A percentile compares a stretch with the other conserved stretches of the same genome.
Evolutionary conservation across 2,888 invertebrate genomes (phyloP).

Genomic region (Tubiluchus corallicola): DNA sequence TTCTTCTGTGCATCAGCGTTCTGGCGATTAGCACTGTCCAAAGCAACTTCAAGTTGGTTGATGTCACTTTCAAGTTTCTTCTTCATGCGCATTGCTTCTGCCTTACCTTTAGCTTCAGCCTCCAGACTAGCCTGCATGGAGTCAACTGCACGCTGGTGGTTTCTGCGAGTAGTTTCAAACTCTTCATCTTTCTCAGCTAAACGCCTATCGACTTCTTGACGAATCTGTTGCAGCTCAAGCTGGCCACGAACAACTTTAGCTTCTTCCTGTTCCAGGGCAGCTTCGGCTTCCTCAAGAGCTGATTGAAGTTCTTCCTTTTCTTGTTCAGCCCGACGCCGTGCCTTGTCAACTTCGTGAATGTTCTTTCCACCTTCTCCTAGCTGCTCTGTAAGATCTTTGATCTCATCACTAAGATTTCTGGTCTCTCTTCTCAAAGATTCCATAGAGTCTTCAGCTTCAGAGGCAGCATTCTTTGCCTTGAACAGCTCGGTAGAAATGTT

Average conservation of each 20-base stretch:
- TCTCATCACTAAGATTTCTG: constrained; percentile 94
- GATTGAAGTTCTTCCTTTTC: constrained; percentile 99
- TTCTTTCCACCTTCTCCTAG: constrained; percentile 98
- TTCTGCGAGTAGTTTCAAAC: constrained; percentile 96
- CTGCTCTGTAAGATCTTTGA: constrained; percentile 97
- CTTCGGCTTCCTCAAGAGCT: constrained; percentile 95
- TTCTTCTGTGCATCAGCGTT: constrained; percentile 32
- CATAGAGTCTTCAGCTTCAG: constrained; percentile 89
- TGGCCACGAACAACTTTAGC: constrained; percentile 87
- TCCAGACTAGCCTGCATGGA: constrained; percentile 99
- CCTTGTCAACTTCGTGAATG: constrained; percentile 98
- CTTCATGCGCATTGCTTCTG: constrained; percentile 99
- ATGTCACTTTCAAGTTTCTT: constrained; percentile 99
- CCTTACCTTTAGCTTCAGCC: constrained; percentile 98
- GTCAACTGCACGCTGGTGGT: constrained; percentile 97
- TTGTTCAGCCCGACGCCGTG: constrained; percentile 91
- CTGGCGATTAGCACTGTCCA: constrained; percentile 92
- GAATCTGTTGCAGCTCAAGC: constrained; percentile 91
- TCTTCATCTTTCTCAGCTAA: constrained; percentile 99
- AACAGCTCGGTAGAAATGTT: constrained; percentile 98
- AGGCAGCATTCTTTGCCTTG: constrained; percentile 90
- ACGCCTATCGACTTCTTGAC: constrained; percentile 97
- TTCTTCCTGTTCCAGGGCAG: constrained; percentile 98
- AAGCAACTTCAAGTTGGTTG: constrained; percentile 95
- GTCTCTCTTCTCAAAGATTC: constrained; percentile 97